A percentile compares a stretch with the other conserved stretches of the same genome.
phyloP scores from a whole-genome alignment of 2,113 vertebrate genomes.

The Hepsetus odoe region DNA sequence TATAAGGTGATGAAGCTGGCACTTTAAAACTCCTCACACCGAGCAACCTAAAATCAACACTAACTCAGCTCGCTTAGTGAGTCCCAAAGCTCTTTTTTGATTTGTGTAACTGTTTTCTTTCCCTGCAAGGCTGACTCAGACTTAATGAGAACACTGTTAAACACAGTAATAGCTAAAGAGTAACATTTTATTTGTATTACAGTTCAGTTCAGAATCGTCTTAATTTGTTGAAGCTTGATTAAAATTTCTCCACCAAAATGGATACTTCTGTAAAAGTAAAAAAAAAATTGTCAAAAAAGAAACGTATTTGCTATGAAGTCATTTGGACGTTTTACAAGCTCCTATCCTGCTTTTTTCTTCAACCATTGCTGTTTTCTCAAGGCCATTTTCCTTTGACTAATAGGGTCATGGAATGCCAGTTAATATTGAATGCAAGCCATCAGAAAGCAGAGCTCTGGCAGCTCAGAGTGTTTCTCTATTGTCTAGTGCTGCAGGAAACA shows the following conservation, averaged over 20 bases:
- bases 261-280: not conserved
- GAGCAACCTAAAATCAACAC: not conserved
- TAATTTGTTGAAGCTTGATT: not conserved
- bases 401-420: not conserved
- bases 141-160: not conserved
- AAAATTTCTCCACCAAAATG: not conserved
- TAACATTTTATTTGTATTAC: not conserved
- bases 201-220: not conserved
- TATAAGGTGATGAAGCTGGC: constrained; percentile 1
- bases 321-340: not conserved
- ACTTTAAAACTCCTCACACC: not conserved
- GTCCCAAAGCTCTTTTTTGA: not conserved
- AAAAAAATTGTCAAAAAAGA: not conserved
- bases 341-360: not conserved
- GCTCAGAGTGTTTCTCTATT: not conserved
- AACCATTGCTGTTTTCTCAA: not conserved
- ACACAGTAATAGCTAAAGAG: not conserved
- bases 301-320: not conserved
- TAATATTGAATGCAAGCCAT: not conserved
- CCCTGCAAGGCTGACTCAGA: not conserved
- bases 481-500: not conserved
- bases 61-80: not conserved
- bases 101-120: not conserved
- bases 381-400: not conserved
- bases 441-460: not conserved